Base-by-base conservation (phyloP, 2,797 vertebrate genomes). In the Pelobates cultripes region DNA sequence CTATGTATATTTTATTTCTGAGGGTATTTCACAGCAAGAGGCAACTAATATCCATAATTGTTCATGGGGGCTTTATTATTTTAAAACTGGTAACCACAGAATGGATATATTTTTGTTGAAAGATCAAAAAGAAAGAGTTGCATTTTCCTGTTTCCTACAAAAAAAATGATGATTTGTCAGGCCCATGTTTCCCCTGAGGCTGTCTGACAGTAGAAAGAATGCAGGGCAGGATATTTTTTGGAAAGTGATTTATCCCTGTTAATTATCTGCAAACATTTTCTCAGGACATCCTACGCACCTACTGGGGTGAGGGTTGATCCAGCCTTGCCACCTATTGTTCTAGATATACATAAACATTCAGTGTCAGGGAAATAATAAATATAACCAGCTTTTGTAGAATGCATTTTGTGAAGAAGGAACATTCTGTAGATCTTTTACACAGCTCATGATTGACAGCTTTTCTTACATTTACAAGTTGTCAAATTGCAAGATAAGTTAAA, bases 171-270 rank as follows among this genome's bases (percentile, higher is more conserved):
- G 5, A 43, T 68, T 68, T 68, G 42, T 44, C 66, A 42, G 10
- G 28, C 4, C 13, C 3, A 45, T 45, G 68, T 15, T 70, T 70
- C 43, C 43, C 42, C 68, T 7, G 43, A 70, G 43, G 43, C 68
- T 14, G 42, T 70, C 42, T 70, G 68, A 13, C 70, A 45, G 51
- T 4, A 71, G 68, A 70, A 44, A 70, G 13, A 70, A 43, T 10
- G 68, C 14, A 44, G 14, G 43, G 7, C 68, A 9, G 10, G 43
- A 53, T 17, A 43, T 6, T 71, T 63, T 75, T 64, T 64, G 55
- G 7, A 14, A 75, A 45, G 61, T 75, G 41, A 44, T 74, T 75
- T 75, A 63, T 75, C 42, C 42, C 14, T 63, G 73, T 55, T 75
- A 64, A 64, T 63, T 28, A 75, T 12, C 2, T 64, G 7, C 45